Conservation (phyloP, 2,797 vertebrate genomes). For the Oophaga sylvatica region DNA sequence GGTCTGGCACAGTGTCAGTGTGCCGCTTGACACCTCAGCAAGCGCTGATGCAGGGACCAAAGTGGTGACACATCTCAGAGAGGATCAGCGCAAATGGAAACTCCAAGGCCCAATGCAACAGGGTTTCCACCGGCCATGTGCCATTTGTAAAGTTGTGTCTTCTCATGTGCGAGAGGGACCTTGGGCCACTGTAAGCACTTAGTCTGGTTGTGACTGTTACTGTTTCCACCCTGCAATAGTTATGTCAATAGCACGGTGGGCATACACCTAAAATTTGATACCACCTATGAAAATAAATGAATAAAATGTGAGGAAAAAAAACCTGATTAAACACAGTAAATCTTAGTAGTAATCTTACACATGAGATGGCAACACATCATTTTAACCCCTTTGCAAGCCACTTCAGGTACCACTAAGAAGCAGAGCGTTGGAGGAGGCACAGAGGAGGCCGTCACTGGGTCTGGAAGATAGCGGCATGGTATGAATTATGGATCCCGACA, state of each 20-base stretch:
- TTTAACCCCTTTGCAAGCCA: neutral
- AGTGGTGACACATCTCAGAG: no score
- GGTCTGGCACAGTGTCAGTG: no score
- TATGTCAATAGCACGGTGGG: neutral
- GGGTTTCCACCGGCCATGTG: no score
- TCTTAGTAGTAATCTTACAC: neutral
- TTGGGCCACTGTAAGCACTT: no score
- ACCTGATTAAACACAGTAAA: neutral
- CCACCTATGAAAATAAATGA: neutral
- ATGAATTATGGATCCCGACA: slow-evolving; percentile 55
- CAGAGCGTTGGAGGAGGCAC: neutral
- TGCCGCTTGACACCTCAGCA: no score
- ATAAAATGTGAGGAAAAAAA: neutral
- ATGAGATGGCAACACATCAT: neutral
- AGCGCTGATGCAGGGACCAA: no score
- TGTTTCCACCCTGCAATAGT: no score
- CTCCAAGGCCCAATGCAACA: no score
- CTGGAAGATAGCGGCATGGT: slow-evolving; percentile 52
- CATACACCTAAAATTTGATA: neutral
- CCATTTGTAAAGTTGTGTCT: no score
- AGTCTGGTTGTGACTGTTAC: no score
- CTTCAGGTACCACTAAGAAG: neutral
- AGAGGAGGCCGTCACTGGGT: neutral
- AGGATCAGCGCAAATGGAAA: no score
- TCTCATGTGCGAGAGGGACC: no score